A percentile compares a stretch with the other conserved stretches of the same genome.
Conservation (phyloP, 2,888 invertebrate species). For the Antheraea assamensis region DNA sequence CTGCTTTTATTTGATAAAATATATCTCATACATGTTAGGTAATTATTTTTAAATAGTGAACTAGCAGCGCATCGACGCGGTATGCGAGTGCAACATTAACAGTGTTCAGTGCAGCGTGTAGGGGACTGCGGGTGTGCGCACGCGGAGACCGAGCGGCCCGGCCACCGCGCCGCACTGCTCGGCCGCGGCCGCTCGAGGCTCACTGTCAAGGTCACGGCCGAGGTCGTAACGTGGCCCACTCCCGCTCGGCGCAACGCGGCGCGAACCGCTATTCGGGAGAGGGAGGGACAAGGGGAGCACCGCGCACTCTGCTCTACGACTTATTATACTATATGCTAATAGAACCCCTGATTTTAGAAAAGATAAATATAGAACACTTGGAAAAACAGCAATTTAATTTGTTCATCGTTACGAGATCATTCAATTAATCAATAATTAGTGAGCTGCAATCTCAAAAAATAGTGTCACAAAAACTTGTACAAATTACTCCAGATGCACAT, state of each 20-base stretch:
- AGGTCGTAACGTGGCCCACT: slow-evolving; percentile 1
- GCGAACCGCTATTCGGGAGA: not conserved
- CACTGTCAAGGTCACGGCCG: slow-evolving; percentile 5
- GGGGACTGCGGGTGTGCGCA: no score
- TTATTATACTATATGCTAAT: not conserved
- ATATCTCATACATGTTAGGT: no score
- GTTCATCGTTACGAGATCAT: no score
- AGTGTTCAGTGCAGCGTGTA: no score
- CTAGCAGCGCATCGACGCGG: not conserved
- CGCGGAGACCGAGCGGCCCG: not conserved
- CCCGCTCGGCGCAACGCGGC: not conserved
- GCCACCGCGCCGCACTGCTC: not conserved
- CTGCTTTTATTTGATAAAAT: not conserved
- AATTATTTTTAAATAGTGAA: no score
- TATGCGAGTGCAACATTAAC: not conserved
- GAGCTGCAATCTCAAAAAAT: no score
- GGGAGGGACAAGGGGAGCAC: not conserved
- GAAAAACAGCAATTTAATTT: no score
- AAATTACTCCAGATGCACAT: no score
- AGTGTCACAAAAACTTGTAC: no score
- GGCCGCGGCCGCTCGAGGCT: not conserved
- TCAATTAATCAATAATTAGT: no score
- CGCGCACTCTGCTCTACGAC: not conserved
- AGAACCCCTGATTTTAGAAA: not conserved
- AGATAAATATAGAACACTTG: no score